Evolutionary conservation across 2,888 invertebrate species (phyloP).

Genomic region (Apoda limacodes): DNA sequence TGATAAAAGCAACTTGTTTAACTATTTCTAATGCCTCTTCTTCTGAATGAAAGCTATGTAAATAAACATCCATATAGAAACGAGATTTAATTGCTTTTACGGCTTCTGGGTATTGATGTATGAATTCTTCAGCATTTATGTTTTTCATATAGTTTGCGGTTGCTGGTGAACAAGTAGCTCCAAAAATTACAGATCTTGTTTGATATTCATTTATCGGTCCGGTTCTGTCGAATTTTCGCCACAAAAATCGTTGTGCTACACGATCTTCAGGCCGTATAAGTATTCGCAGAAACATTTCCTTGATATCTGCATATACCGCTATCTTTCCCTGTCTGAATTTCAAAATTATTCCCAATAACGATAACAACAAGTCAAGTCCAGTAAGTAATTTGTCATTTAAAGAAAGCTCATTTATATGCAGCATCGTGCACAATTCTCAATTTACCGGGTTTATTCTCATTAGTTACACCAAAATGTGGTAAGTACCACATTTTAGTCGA

Average conservation of each 20-base stretch:
- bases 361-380: too few species aligned
- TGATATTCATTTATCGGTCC: constrained; percentile 4
- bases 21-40: constrained; percentile 2
- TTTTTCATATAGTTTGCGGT: constrained; percentile 10
- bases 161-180: constrained; percentile 11
- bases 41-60: constrained; percentile 4
- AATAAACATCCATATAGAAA: constrained; percentile 8
- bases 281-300: constrained; percentile 16
- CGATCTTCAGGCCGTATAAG: constrained; percentile 6
- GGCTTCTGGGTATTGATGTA: constrained; percentile 3
- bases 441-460: too few species aligned
- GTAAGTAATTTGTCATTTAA: too few species aligned
- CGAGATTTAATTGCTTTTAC: neutral
- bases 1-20: neutral
- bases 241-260: constrained; percentile 12
- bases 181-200: constrained; percentile 11
- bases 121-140: constrained; percentile 4
- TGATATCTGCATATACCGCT: constrained; percentile 15
- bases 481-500: too few species aligned
- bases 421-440: too few species aligned
- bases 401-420: too few species aligned
- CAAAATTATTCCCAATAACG: too few species aligned
- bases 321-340: too few species aligned
- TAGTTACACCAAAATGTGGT: too few species aligned
- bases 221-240: constrained; percentile 4